Evolutionary conservation across 2,888 invertebrate genomes (phyloP).

Genomic region (Liopterus haemorrhoidalis): DNA sequence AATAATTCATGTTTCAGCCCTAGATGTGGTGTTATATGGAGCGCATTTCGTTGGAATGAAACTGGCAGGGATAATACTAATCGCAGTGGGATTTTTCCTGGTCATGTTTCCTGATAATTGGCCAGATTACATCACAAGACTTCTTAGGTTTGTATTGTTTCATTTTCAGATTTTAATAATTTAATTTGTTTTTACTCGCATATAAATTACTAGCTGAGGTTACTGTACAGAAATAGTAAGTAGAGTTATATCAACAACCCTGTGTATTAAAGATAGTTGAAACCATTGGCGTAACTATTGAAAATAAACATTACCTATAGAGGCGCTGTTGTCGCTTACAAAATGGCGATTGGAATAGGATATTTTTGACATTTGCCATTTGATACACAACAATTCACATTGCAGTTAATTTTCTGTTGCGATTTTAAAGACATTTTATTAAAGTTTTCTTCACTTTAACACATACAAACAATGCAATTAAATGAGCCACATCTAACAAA

Average conservation of each 20-base stretch:
- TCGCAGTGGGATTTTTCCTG: constrained; percentile 84
- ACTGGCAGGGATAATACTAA: constrained; percentile 86
- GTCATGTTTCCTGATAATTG: constrained; percentile 95
- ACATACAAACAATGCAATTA: too few species aligned
- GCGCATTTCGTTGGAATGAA: constrained; percentile 91
- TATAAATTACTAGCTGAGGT: too few species aligned
- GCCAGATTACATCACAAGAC: constrained; percentile 88
- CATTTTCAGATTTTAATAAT: background rate
- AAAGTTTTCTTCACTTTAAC: too few species aligned
- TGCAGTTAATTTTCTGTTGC: too few species aligned
- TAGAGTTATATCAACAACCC: constrained; percentile 6
- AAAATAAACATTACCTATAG: background rate
- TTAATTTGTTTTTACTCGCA: too few species aligned
- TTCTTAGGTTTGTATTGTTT: constrained; percentile 63
- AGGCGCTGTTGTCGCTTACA: constrained; percentile 8
- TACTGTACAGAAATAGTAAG: too few species aligned
- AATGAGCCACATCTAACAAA: too few species aligned
- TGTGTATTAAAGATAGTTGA: constrained; percentile 7
- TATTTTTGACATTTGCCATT: too few species aligned
- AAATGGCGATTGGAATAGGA: too few species aligned
- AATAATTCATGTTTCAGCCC: constrained; percentile 51
- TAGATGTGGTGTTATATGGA: constrained; percentile 80
- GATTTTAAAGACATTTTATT: too few species aligned
- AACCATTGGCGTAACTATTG: background rate
- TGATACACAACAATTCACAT: too few species aligned